Evolutionary conservation across 2,888 invertebrate genomes (phyloP), one percentile per base, ranked within the genome.

Genomic region (Coenonympha glycerion): DNA sequence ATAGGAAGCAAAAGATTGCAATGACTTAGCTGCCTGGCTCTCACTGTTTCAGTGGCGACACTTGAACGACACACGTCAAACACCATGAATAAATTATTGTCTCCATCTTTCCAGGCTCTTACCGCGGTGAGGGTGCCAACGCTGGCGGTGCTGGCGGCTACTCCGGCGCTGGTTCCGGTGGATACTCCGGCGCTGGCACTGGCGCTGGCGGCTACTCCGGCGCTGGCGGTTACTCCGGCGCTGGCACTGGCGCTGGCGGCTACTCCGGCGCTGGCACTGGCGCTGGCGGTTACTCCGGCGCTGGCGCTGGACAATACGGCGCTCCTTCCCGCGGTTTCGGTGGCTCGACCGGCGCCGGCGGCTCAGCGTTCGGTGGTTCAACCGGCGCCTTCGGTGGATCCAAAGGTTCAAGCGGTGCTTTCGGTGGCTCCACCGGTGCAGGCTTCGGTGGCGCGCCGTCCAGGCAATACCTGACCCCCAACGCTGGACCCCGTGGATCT

Each of bases 381-480:
- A n/a, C n/a, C n/a, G n/a, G n/a, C n/a, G 54, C 54, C 19, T 63
- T 51, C 55, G 62, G 50, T 56, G 13, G 56, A 8, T 30, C 52
- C 2, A 31, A 55, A n/a, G 53, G 52, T 13, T 52, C 53, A 19
- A n/a, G n/a, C n/a, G n/a, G n/a, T n/a, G 54, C 54, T 19, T 63
- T 51, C 55, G 62, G 50, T 56, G 13, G 56, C 8, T 30, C 52
- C 2, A 30, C 22, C 6, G 28, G 28, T n/a, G 9, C 28, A 28
- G 28, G 9, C 26, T 71, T 73, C 52, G 72, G 74, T 5, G 76
- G 70, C 5, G 78, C 77, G 0, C 68, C 81, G 0, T 83, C 85
- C 15, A 80, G 86, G 39, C 86, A 87, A 52, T 87, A 87, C 69
- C 69, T 87, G 26, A 68, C 85, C 1, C 86, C 86, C 49, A 82